A percentile compares a stretch with the other conserved stretches of the same genome.
Evolutionary conservation across 1,140 invertebrate genomes (phyloP).

Genomic region (Drosophila trapezifrons): DNA sequence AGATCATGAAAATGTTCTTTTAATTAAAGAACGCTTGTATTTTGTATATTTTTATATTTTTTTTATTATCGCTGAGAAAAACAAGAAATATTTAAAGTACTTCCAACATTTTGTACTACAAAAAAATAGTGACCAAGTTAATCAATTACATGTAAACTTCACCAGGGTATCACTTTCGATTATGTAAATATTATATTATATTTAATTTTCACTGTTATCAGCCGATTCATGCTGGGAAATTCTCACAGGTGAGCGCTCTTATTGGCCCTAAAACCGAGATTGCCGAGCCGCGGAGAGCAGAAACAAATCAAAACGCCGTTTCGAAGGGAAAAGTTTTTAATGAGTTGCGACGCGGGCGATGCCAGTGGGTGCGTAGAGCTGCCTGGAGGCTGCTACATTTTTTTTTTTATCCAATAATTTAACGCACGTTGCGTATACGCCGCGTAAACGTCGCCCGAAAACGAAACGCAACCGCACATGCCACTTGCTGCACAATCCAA

Average conservation of each 20-base stretch:
- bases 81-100: not conserved
- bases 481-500: constrained; percentile 78
- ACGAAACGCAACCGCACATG: constrained; percentile 53
- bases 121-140: not conserved
- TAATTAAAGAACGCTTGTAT: too few relatives aligned
- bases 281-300: constrained; percentile 24
- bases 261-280: constrained; percentile 16
- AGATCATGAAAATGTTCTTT: too few relatives aligned
- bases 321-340: constrained; percentile 70
- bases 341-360: constrained; percentile 60
- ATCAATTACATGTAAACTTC: not conserved
- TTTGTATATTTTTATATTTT: too few relatives aligned
- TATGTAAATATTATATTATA: constrained; percentile 40
- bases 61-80: too few relatives aligned
- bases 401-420: constrained; percentile 65
- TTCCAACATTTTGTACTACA: not conserved
- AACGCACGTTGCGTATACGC: constrained; percentile 69
- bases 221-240: not conserved
- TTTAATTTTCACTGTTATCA: not conserved
- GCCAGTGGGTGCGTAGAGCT: constrained; percentile 8
- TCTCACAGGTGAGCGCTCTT: constrained; percentile 11
- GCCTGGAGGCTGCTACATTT: constrained; percentile 9
- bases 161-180: not conserved
- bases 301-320: constrained; percentile 67
- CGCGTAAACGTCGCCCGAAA: constrained; percentile 40